A percentile compares a stretch with the other conserved stretches of the same genome.
These are phyloP conservation scores for Tiaroga cobitis DNA, from an alignment of 2,797 vertebrate genomes.

Conservation along the genomic window DNA sequence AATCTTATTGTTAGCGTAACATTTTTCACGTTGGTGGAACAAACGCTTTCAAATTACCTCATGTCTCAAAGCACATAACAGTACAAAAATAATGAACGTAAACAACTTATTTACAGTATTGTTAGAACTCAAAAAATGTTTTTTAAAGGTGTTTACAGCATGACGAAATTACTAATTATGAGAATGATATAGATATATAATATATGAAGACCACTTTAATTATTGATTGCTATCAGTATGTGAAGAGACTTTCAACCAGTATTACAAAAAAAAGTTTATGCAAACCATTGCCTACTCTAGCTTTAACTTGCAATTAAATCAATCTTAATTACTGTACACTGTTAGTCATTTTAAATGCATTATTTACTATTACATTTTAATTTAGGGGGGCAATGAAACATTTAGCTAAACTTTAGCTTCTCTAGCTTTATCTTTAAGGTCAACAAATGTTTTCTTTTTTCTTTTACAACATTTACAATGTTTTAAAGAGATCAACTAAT, in stretches of 20 bases:
- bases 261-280: too few relatives aligned
- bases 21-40: not conserved
- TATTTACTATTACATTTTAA: not conserved
- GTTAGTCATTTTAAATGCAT: not conserved
- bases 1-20: not conserved
- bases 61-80: not conserved
- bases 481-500: not conserved
- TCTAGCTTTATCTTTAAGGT: not conserved
- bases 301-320: not conserved
- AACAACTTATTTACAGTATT: not conserved
- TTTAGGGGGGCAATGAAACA: not conserved
- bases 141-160: not conserved
- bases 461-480: too few relatives aligned
- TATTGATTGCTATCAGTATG: too few relatives aligned
- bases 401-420: not conserved
- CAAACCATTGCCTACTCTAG: too few relatives aligned
- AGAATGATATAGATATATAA: too few relatives aligned
- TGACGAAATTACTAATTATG: not conserved
- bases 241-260: too few relatives aligned
- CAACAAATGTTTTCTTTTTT: too few relatives aligned
- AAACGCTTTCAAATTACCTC: not conserved
- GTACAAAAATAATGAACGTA: not conserved
- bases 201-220: too few relatives aligned
- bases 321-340: not conserved
- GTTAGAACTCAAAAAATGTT: too few relatives aligned